Conservation (phyloP, 1,140 invertebrate species). For the Achroia grisella region DNA sequence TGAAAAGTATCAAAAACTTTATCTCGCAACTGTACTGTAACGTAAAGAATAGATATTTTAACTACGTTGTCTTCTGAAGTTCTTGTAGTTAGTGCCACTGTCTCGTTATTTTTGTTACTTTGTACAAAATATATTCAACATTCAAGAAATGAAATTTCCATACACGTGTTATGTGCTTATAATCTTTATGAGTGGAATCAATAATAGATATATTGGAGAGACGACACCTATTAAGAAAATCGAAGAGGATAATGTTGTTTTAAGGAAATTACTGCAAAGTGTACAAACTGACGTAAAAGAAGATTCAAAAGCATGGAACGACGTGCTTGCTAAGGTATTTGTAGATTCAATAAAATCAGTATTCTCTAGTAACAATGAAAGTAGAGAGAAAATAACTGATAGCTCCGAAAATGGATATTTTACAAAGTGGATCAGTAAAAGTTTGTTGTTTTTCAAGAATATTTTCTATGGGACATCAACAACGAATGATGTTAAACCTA, state of each 20-base stretch:
- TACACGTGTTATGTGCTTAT: constrained; percentile 24
- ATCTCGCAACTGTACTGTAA: no score
- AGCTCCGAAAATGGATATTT: constrained; percentile 13
- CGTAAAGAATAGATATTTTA: no score
- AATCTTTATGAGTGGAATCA: constrained; percentile 16
- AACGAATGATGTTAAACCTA: background rate
- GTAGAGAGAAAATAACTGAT: constrained; percentile 13
- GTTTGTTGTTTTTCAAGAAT: constrained; percentile 38
- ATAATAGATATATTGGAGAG: constrained; percentile 13
- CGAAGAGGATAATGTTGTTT: constrained; percentile 27
- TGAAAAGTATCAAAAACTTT: no score
- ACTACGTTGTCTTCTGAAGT: background rate
- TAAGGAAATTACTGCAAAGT: constrained; percentile 34
- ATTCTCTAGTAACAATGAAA: constrained; percentile 24
- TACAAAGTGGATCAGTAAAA: constrained; percentile 26
- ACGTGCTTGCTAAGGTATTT: constrained; percentile 44
- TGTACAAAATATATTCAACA: background rate
- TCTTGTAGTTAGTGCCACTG: constrained; percentile 27
- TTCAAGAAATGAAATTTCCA: constrained; percentile 23
- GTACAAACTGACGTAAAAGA: constrained; percentile 28
- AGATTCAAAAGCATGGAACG: constrained; percentile 38
- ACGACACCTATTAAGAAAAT: constrained; percentile 8
- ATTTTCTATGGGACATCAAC: constrained; percentile 35
- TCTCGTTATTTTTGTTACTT: constrained; percentile 6
- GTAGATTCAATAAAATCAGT: constrained; percentile 36